Evolutionary conservation across 2,113 vertebrate species (phyloP).

Genomic region (Anser cygnoides): DNA sequence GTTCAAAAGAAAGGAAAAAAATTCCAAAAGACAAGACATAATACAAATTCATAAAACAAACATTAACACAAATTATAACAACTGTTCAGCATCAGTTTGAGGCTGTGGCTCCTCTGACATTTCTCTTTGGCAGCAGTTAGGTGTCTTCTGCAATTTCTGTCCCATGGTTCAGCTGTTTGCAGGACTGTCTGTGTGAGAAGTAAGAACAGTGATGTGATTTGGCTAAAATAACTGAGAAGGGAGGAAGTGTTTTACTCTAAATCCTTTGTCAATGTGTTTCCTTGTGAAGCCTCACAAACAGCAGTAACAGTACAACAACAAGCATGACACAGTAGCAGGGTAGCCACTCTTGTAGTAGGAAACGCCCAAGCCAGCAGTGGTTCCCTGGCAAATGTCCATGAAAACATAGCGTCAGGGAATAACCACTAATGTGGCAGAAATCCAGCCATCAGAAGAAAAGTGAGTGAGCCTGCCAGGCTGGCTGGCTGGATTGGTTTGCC

Average conservation of each 20-base stretch:
- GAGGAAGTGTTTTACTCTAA: neutral
- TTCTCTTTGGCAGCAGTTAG: neutral
- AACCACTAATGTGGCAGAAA: neutral
- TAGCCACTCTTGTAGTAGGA: neutral
- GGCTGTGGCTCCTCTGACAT: neutral
- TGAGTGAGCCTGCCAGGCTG: neutral
- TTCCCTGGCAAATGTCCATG: neutral
- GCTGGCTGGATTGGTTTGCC: fast-evolving
- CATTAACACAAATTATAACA: neutral
- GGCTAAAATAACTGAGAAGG: neutral
- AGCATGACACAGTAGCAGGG: neutral
- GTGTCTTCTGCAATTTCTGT: neutral
- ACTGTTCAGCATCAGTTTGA: neutral
- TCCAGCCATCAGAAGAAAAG: neutral
- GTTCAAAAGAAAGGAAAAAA: neutral
- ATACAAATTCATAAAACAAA: neutral
- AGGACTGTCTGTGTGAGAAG: neutral
- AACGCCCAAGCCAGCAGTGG: neutral
- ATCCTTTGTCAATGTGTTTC: neutral
- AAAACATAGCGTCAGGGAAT: neutral
- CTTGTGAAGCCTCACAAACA: neutral
- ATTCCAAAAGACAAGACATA: neutral
- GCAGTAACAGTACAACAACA: neutral
- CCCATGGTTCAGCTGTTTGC: neutral
- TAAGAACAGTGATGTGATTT: neutral